These are phyloP conservation scores for Noctua janthina DNA, from an alignment of 2,888 invertebrate genomes.

Conservation along the genomic window DNA sequence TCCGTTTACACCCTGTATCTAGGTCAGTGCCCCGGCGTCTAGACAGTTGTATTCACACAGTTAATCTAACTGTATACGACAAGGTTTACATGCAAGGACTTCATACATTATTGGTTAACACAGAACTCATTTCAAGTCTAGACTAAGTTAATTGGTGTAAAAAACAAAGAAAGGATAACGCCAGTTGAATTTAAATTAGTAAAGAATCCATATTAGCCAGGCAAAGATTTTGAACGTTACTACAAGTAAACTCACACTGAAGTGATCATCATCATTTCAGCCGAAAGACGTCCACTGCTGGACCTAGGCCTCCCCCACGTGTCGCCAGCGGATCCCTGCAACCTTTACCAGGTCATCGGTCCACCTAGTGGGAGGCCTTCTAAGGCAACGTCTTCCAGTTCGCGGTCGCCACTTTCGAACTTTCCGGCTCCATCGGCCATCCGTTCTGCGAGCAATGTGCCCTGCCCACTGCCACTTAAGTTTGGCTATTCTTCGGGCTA, in stretches of 20 bases:
- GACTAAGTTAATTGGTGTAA: constrained; percentile 8
- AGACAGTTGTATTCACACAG: constrained; percentile 9
- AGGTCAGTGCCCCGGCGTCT: constrained; percentile 22
- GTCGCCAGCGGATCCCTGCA: no score
- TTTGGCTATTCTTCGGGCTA: no score
- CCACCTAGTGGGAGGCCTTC: no score
- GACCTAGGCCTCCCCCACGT: no score
- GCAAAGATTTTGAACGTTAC: background rate
- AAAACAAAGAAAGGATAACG: background rate
- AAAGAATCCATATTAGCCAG: background rate
- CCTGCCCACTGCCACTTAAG: no score
- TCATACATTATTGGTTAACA: background rate
- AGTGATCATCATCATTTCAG: no score
- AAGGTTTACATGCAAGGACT: constrained; percentile 9
- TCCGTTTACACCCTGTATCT: background rate
- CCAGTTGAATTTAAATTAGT: background rate
- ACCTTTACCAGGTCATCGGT: no score
- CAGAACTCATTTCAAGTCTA: constrained; percentile 21
- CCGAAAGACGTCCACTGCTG: no score
- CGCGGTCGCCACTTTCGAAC: no score
- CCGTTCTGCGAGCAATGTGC: no score
- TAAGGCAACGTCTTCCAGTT: no score
- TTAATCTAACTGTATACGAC: background rate
- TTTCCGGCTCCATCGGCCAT: no score
- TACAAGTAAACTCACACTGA: background rate